Conservation (phyloP, 2,888 invertebrate genomes). For the Cephonodes hylas region DNA sequence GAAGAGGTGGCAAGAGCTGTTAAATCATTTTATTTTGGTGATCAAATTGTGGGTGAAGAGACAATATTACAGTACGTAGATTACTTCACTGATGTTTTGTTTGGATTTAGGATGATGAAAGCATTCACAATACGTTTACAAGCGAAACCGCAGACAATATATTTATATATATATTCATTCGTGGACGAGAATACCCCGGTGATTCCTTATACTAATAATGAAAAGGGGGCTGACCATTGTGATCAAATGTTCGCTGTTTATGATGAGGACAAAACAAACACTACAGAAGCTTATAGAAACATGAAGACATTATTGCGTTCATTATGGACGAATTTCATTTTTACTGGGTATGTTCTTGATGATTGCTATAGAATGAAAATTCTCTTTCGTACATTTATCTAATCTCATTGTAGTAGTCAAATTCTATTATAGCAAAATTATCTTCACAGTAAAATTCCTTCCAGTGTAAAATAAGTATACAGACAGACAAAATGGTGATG, state of each 20-base stretch:
- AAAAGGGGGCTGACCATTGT: conserved; percentile 43
- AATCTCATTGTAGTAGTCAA: too few species aligned
- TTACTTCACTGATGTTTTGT: conserved; percentile 53
- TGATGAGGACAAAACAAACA: conserved; percentile 21
- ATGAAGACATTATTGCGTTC: conserved; percentile 31
- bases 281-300: conserved; percentile 26
- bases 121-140: conserved; percentile 33
- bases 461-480: too few species aligned
- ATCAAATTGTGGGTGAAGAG: conserved; percentile 26
- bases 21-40: conserved; percentile 50
- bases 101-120: conserved; percentile 39
- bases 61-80: conserved; percentile 30
- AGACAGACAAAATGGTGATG: too few species aligned
- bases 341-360: conserved; percentile 34
- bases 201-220: conserved; percentile 32
- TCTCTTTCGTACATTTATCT: too few species aligned
- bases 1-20: conserved; percentile 30
- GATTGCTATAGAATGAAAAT: too few species aligned
- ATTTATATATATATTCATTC: conserved; percentile 50
- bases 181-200: conserved; percentile 32
- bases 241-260: conserved; percentile 32
- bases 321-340: conserved; percentile 36
- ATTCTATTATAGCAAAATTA: too few species aligned
- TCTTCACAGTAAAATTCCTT: too few species aligned
- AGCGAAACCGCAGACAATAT: conserved; percentile 39